A percentile compares a stretch with the other conserved stretches of the same genome.
phyloP scores from a whole-genome alignment of 2,113 vertebrate genomes.

The Amphiprion percula region DNA sequence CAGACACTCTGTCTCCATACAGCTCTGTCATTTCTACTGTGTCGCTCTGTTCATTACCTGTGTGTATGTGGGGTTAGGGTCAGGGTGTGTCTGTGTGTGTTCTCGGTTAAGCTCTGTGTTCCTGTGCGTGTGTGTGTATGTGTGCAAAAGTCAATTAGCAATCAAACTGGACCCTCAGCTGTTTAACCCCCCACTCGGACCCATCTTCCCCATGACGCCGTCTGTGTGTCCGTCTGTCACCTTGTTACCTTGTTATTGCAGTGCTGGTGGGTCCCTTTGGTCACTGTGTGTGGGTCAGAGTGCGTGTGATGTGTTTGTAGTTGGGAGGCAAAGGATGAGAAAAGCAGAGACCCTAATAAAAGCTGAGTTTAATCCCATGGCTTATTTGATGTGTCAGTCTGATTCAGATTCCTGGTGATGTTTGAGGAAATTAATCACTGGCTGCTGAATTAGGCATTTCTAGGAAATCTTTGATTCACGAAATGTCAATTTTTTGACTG shows the following conservation, averaged over 20 bases:
- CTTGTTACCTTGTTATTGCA: slow-evolving; percentile 70
- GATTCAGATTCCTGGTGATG: not conserved
- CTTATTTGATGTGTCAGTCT: not conserved
- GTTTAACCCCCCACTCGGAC: slow-evolving; percentile 52
- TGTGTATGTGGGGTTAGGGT: slow-evolving; percentile 36
- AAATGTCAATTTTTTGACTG: too few relatives aligned
- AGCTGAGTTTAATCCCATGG: not conserved
- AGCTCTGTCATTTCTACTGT: slow-evolving; percentile 69
- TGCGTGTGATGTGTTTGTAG: slow-evolving; percentile 35
- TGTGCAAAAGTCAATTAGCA: slow-evolving; percentile 71
- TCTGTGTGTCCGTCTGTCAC: slow-evolving; percentile 49
- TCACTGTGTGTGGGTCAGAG: slow-evolving; percentile 76
- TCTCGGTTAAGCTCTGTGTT: slow-evolving; percentile 57
- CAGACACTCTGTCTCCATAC: slow-evolving; percentile 74
- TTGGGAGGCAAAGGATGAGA: not conserved
- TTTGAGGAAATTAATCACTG: too few relatives aligned
- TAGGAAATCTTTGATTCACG: too few relatives aligned
- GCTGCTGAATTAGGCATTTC: too few relatives aligned
- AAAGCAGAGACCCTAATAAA: slow-evolving; percentile 12
- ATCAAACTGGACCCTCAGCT: slow-evolving; percentile 86
- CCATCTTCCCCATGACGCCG: slow-evolving; percentile 33
- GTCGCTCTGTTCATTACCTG: slow-evolving; percentile 59
- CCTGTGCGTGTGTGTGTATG: slow-evolving; percentile 27
- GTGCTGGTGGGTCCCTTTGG: slow-evolving; percentile 72
- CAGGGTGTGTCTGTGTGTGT: slow-evolving; percentile 71